Percentiles rank a stretch among this genome's conserved stretches.
phyloP scores from a whole-genome alignment of 1,140 invertebrate genomes.

The Neodiprion virginianus region DNA sequence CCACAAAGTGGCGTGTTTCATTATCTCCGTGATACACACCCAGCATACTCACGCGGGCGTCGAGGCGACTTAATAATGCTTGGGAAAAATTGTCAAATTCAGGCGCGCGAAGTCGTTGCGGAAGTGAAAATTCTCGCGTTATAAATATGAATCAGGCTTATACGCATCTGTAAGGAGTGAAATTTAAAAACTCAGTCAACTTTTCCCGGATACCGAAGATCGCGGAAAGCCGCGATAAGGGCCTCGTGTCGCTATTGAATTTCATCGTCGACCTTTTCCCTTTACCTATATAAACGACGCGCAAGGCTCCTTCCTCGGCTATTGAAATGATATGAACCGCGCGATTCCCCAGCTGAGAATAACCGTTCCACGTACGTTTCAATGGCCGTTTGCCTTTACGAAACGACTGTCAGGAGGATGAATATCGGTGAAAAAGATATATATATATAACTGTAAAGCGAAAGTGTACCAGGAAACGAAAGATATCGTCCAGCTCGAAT shows the following conservation, averaged over 20 bases:
- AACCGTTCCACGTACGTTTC: slow-evolving; percentile 4
- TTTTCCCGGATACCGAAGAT: background rate
- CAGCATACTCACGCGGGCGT: background rate
- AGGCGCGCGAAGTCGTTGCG: background rate
- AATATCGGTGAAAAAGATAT: background rate
- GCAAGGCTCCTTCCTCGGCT: background rate
- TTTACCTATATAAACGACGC: background rate
- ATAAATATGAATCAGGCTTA: background rate
- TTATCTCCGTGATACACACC: background rate
- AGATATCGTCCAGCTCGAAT: background rate
- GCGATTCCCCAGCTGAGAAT: slow-evolving; percentile 13
- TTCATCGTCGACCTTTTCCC: background rate
- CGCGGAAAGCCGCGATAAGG: background rate
- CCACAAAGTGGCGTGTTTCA: background rate
- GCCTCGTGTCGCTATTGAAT: background rate
- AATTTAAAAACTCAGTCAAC: background rate
- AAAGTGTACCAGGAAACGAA: background rate
- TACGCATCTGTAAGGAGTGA: background rate
- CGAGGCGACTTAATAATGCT: too few relatives aligned
- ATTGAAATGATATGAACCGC: slow-evolving; percentile 14
- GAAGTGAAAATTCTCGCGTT: background rate
- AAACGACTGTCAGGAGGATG: background rate
- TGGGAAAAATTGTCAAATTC: background rate
- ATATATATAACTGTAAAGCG: background rate
- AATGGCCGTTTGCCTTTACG: slow-evolving; percentile 1